Percentiles rank a stretch among this genome's conserved stretches.
These are phyloP conservation scores for Lates calcarifer DNA, from an alignment of 2,113 vertebrate genomes.

Conservation along the genomic window DNA sequence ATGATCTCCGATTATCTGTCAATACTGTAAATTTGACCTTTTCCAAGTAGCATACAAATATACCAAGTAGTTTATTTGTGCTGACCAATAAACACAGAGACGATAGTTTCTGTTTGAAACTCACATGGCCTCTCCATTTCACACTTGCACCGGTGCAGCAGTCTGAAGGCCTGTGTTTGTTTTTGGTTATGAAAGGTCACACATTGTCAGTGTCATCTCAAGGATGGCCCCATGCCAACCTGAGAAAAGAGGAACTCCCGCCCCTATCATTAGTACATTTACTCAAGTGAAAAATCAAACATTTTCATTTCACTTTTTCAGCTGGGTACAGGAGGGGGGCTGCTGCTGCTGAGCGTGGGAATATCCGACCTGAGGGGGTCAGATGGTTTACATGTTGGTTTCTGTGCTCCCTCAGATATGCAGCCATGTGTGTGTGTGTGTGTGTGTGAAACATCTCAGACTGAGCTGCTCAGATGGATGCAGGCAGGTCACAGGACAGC, in stretches of 20 bases:
- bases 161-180: conserved; percentile 10
- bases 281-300: conserved; percentile 73
- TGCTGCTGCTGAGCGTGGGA: conserved; percentile 37
- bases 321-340: conserved; percentile 40
- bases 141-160: conserved; percentile 25
- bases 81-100: background rate
- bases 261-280: conserved; percentile 66
- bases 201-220: background rate
- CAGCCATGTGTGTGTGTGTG: background rate
- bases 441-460: background rate
- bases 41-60: background rate
- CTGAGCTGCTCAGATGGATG: background rate
- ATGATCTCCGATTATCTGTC: background rate
- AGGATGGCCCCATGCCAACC: background rate
- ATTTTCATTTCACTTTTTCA: conserved; percentile 81
- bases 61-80: background rate
- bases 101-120: background rate
- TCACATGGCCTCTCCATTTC: background rate
- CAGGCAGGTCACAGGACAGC: background rate
- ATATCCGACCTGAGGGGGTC: background rate
- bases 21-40: background rate
- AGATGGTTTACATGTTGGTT: conserved; percentile 41
- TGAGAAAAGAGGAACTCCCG: conserved; percentile 72
- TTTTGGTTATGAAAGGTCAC: conserved; percentile 40
- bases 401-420: background rate